Evolutionary conservation across 2,888 invertebrate genomes (phyloP).

Genomic region (Apodemia zela): DNA sequence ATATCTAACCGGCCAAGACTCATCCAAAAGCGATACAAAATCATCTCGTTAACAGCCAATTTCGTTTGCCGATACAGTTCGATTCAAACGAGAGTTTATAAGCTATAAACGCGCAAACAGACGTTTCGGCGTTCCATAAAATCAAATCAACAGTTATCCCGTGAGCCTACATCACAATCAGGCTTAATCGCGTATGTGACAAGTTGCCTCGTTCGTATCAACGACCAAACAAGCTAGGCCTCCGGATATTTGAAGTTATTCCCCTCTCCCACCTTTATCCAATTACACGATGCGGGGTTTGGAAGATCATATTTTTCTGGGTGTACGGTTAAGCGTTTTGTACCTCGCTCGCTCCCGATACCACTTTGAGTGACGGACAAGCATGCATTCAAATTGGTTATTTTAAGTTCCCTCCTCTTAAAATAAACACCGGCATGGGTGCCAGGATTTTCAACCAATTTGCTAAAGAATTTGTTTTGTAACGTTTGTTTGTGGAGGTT

Average conservation of each 20-base stretch:
- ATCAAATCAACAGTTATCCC: constrained; percentile 80
- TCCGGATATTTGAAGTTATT: constrained; percentile 19
- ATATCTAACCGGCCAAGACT: constrained; percentile 41
- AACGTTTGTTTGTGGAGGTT: constrained; percentile 72
- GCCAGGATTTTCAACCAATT: constrained; percentile 69
- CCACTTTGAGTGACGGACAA: constrained; percentile 86
- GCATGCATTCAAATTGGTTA: constrained; percentile 88
- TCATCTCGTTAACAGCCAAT: constrained; percentile 71
- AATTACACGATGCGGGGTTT: constrained; percentile 35
- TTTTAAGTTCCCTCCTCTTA: constrained; percentile 75
- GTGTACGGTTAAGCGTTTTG: constrained; percentile 54
- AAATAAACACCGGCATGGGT: constrained; percentile 63
- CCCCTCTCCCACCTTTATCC: constrained; percentile 25
- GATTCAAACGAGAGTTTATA: constrained; percentile 73
- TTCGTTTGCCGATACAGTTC: constrained; percentile 72
- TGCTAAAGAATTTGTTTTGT: constrained; percentile 76
- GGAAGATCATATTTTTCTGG: constrained; percentile 43
- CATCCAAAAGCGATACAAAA: constrained; percentile 51
- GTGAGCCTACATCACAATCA: constrained; percentile 79
- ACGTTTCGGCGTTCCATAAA: constrained; percentile 78
- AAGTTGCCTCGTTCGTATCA: constrained; percentile 62
- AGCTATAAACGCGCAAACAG: constrained; percentile 76
- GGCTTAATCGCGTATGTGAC: constrained; percentile 78
- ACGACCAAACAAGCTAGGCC: constrained; percentile 35
- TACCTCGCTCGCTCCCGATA: constrained; percentile 69